Base-by-base conservation (phyloP, 2,888 invertebrate species). In the Drosophila flavopinicola region DNA sequence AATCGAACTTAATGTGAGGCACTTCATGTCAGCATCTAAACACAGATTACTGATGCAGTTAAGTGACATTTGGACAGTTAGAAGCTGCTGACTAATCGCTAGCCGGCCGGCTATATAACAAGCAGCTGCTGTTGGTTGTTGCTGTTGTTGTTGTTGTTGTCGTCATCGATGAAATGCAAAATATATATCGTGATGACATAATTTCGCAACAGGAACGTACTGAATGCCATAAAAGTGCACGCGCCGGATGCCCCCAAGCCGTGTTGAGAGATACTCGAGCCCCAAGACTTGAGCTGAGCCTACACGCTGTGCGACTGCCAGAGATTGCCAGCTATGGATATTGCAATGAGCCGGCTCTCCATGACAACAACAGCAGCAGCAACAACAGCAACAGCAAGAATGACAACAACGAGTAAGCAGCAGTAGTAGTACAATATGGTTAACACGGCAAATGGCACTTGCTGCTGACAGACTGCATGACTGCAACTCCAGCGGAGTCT, bases 391-490 rank as follows among this genome's bases (percentile, higher is more conserved):
- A 9, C 35, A 32, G 3, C 30, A 35, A 17, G 30, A 44, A 23
- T 52, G 24, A n/a, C 51, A 45, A 35, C 56, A 48, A 45, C 48
- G 48, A 49, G 59, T 20, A 17, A 17, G 11, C 37, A 25, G 29
- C 58, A 30, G 30, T 38, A 29, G 41, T 30, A 27, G 66, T 39
- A 49, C 73, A 56, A 45, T 35, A 56, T 54, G 71, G 71, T 60
- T 70, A 70, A 75, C 75, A 78, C 57, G 47, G 51, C 69, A 79
- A 76, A 76, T 76, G 76, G 80, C 80, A 76, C 80, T 76, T 76
- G 76, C 77, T 54, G 66, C 57, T 41, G 48, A 32, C 38, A 35
- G 51, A 48, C 30, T 10, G 52, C n/a, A 35, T 25, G 52, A 38
- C 57, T 53, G 39, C n/a, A n/a, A n/a, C n/a, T 73, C 27, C 42